phyloP scores from a whole-genome alignment of 2,797 vertebrate species.

The Xiphorhynchus erythropygius region DNA sequence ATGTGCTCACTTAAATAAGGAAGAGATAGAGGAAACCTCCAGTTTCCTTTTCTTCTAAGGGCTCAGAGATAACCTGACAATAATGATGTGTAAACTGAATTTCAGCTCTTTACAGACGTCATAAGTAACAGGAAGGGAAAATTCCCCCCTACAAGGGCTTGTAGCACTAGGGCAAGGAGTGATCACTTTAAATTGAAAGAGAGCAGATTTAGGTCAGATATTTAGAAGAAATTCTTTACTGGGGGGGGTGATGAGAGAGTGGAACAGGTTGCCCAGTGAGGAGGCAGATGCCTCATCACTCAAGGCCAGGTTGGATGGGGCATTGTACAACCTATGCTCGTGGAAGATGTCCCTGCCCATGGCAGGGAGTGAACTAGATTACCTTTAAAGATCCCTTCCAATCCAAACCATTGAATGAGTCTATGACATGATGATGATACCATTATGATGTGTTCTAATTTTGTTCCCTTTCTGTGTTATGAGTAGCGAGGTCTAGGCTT shows the following conservation, averaged over 20 bases:
- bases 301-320: not conserved
- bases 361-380: too few relatives aligned
- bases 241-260: not conserved
- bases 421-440: not conserved
- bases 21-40: not conserved
- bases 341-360: not conserved
- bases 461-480: not conserved
- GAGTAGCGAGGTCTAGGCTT: not conserved
- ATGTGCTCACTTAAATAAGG: not conserved
- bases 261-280: not conserved
- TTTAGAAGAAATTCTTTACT: not conserved
- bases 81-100: not conserved
- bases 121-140: not conserved
- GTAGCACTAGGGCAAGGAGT: too few relatives aligned
- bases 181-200: not conserved
- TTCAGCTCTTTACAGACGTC: not conserved
- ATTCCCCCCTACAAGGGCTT: not conserved
- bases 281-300: too few relatives aligned
- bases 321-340: rapidly evolving
- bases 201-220: not conserved
- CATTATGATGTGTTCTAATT: not conserved
- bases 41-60: not conserved
- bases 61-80: not conserved
- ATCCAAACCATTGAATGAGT: not conserved
- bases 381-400: not conserved